Evolutionary conservation across 2,797 vertebrate species (phyloP).

Genomic region (Squalus acanthias): DNA sequence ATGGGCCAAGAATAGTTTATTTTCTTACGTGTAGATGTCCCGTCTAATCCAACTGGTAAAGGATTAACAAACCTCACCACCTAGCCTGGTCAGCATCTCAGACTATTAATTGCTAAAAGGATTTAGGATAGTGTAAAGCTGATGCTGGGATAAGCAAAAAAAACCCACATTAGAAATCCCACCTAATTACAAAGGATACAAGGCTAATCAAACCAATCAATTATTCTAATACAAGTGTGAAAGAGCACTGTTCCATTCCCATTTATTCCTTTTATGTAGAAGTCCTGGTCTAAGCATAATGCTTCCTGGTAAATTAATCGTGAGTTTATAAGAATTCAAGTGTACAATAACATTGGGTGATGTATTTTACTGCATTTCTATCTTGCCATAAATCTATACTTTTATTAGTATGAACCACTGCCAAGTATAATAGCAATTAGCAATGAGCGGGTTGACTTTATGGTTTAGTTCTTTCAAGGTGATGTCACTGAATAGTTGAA

Average conservation of each 20-base stretch:
- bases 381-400: neutral
- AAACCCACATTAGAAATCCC: neutral
- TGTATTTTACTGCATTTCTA: neutral
- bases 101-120: neutral
- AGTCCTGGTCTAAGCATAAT: neutral
- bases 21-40: neutral
- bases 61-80: neutral
- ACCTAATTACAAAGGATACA: neutral
- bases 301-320: neutral
- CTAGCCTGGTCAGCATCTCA: neutral
- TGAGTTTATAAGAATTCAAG: neutral
- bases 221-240: neutral
- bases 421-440: neutral
- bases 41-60: neutral
- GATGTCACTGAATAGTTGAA: neutral
- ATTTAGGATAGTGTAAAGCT: neutral
- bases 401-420: neutral
- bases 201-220: neutral
- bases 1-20: too few species aligned
- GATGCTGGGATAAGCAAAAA: too few species aligned
- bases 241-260: neutral
- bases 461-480: neutral
- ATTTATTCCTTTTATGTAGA: neutral
- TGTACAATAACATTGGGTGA: neutral
- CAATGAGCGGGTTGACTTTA: neutral